A percentile compares a stretch with the other conserved stretches of the same genome.
Evolutionary conservation across 2,888 invertebrate species (phyloP).

Genomic region (Hydrotaea cyrtoneurina): DNA sequence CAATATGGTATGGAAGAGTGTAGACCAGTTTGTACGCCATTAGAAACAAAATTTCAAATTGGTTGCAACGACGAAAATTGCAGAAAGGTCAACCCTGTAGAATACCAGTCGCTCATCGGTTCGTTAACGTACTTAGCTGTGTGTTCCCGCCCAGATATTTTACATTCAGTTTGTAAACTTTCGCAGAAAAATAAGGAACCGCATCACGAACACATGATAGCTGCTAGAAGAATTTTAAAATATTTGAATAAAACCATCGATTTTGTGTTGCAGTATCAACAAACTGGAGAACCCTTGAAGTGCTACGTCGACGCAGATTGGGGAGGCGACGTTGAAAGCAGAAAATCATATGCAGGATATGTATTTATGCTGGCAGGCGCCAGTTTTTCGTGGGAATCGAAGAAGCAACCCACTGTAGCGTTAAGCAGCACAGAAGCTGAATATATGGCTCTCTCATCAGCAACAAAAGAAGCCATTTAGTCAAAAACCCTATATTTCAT

Average conservation of each 20-base stretch:
- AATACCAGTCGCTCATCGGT: constrained; percentile 65
- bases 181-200: constrained; percentile 68
- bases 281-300: constrained; percentile 51
- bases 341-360: constrained; percentile 66
- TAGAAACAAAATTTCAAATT: constrained; percentile 64
- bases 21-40: constrained; percentile 63
- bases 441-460: constrained; percentile 50
- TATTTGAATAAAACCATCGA: constrained; percentile 64
- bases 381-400: constrained; percentile 61
- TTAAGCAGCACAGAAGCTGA: constrained; percentile 64
- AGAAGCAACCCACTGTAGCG: constrained; percentile 62
- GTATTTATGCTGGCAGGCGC: constrained; percentile 58
- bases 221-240: constrained; percentile 65
- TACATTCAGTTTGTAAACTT: constrained; percentile 67
- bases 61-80: constrained; percentile 52
- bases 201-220: constrained; percentile 67
- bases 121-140: constrained; percentile 64
- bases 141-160: constrained; percentile 64
- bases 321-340: constrained; percentile 58
- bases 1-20: constrained; percentile 64
- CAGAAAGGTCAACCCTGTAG: constrained; percentile 39
- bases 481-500: constrained; percentile 60
- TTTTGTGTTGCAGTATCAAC: constrained; percentile 59
- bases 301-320: constrained; percentile 69
- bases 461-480: constrained; percentile 59